phyloP scores from a whole-genome alignment of 1,140 invertebrate genomes.

The Lordiphosa clarofinis region DNA sequence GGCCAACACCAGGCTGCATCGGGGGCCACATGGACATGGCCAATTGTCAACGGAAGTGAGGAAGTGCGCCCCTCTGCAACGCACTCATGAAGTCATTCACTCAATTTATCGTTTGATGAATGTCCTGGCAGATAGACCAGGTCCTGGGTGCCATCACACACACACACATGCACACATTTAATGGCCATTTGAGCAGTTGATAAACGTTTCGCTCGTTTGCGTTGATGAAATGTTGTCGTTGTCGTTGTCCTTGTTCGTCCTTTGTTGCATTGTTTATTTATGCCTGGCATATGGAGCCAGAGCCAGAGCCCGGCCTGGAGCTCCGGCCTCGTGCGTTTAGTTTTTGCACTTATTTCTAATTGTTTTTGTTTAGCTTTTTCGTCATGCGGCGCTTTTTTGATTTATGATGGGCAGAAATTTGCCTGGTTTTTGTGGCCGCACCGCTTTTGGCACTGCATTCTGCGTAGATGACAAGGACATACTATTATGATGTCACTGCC shows the following conservation, averaged over 20 bases:
- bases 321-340: conserved; percentile 42
- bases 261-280: conserved; percentile 72
- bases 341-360: conserved; percentile 75
- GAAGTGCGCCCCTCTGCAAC: conserved; percentile 69
- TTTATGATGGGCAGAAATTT: conserved; percentile 41
- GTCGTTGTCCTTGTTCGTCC: conserved; percentile 34
- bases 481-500: conserved; percentile 70
- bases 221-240: conserved; percentile 72
- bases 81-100: conserved; percentile 79
- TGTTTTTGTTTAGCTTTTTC: conserved; percentile 69
- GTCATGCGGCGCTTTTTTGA: conserved; percentile 48
- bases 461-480: conserved; percentile 61
- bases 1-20: conserved; percentile 26
- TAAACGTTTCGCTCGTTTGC: conserved; percentile 78
- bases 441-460: conserved; percentile 20
- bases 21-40: conserved; percentile 39
- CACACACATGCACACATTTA: conserved; percentile 68
- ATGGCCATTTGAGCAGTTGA: conserved; percentile 79
- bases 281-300: conserved; percentile 54
- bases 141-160: conserved; percentile 21
- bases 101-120: conserved; percentile 80
- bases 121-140: conserved; percentile 74
- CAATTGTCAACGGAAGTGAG: conserved; percentile 51
- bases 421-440: conserved; percentile 17
- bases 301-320: conserved; percentile 1